Conservation (phyloP, 2,888 invertebrate genomes). For the Lottia gigantea region DNA sequence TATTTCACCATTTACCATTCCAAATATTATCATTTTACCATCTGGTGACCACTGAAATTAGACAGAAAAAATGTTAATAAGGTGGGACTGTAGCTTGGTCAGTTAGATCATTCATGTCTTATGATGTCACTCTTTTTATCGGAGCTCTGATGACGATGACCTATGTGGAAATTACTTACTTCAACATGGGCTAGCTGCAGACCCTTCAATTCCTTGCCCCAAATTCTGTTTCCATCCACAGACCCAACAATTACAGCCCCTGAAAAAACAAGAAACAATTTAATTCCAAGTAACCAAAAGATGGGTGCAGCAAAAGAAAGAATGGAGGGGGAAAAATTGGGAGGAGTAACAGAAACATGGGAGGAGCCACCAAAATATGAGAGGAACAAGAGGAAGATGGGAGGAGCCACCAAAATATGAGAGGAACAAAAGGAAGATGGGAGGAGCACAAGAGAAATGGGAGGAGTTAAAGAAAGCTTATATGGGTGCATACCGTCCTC, state of each 20-base stretch:
- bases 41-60: conserved; percentile 88
- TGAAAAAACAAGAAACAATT: conserved; percentile 58
- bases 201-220: conserved; percentile 96
- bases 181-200: conserved; percentile 82
- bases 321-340: too few relatives aligned
- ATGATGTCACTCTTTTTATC: too few relatives aligned
- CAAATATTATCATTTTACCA: conserved; percentile 88
- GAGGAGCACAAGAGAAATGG: background rate
- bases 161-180: too few relatives aligned
- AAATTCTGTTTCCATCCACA: conserved; percentile 96
- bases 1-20: conserved; percentile 88
- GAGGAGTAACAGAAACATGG: too few relatives aligned
- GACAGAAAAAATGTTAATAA: too few relatives aligned
- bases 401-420: background rate
- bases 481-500: conserved; percentile 84
- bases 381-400: background rate
- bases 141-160: too few relatives aligned
- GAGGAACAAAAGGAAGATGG: background rate
- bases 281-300: background rate
- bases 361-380: too few relatives aligned
- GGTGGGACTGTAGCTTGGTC: too few relatives aligned
- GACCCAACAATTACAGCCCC: conserved; percentile 95
- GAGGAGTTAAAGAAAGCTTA: background rate
- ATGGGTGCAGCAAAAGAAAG: too few relatives aligned
- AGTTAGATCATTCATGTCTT: too few relatives aligned